Evolutionary conservation across 2,888 invertebrate genomes (phyloP), one percentile per base, ranked within the genome.

Genomic region (Euphydryas editha): DNA sequence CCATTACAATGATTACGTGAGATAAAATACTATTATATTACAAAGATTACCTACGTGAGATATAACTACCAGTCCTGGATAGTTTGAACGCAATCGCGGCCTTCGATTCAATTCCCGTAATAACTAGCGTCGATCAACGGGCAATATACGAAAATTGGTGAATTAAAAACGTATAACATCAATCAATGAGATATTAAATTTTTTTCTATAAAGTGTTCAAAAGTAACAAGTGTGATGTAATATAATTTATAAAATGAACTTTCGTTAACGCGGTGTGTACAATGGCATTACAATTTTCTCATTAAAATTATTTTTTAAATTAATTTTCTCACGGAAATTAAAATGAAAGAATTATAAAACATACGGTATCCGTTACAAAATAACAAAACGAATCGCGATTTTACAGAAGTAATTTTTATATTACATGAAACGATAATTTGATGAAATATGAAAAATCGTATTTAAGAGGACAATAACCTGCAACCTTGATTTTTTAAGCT

Each of bases 1-100:
- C 62, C 37, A 67, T 67, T 59, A 67, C 59, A 62, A 47, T 62
- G 62, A 67, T 62, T 62, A 67, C 67, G 39, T 20, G 47, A 62
- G 56, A 37, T 39, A 56, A 62, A 63, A 59, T 62, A 56, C n/a
- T 63, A 20, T 21, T 13, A 47, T 59, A 59, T 67, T 59, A 67
- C 55, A 47, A 47, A 42, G 55, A 62, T 67, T 67, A n/a, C n/a
- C n/a, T n/a, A 67, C 67, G 59, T 49, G 55, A 67, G 21, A 42
- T 17, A 36, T 54, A 47, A 62, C 62, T 59, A 62, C 59, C 62
- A 42, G 20, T 59, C 39, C 46, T 46, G 37, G 24, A 30, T 47
- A 59, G 59, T 44, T 59, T 30, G 46, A 44, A 62, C 51, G 62
- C 36, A 37, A 17, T 56, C 42, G 44, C 24, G 44, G 44, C 20